phyloP scores from a whole-genome alignment of 2,888 invertebrate genomes.

The Meganola albula region DNA sequence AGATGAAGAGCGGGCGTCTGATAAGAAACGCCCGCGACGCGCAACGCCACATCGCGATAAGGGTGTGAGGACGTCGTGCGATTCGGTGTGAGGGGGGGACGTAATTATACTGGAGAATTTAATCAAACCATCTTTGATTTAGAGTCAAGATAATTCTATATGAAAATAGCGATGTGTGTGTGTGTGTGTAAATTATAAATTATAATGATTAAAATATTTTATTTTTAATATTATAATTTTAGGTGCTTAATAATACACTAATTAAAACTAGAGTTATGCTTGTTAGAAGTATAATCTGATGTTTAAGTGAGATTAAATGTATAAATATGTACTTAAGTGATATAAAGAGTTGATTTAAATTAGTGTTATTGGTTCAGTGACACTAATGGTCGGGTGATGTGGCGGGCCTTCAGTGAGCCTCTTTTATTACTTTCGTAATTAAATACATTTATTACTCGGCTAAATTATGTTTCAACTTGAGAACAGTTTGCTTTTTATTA shows the following conservation, averaged over 20 bases:
- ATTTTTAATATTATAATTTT: slow-evolving; percentile 17
- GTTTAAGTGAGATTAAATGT: slow-evolving; percentile 5
- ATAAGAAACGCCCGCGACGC: slow-evolving; percentile 44
- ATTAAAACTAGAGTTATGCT: too few relatives aligned
- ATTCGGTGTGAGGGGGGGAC: slow-evolving; percentile 29
- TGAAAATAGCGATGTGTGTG: slow-evolving; percentile 29
- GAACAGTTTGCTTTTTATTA: too few relatives aligned
- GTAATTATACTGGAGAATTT: slow-evolving; percentile 36
- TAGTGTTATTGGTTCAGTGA: not conserved
- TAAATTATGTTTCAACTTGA: too few relatives aligned
- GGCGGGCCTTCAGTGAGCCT: too few relatives aligned
- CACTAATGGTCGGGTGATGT: not conserved
- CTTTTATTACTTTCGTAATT: too few relatives aligned
- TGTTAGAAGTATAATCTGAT: too few relatives aligned
- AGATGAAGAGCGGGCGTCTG: slow-evolving; percentile 44
- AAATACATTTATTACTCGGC: too few relatives aligned
- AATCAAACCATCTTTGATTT: slow-evolving; percentile 30
- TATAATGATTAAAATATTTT: slow-evolving; percentile 18
- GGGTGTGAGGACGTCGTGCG: slow-evolving; percentile 28
- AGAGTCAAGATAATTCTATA: slow-evolving; percentile 28
- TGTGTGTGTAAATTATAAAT: too few relatives aligned
- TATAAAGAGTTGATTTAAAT: slow-evolving; percentile 1
- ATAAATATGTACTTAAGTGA: slow-evolving; percentile 11
- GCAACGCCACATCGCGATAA: slow-evolving; percentile 46
- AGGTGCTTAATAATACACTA: slow-evolving; percentile 11